Evolutionary conservation across 2,888 invertebrate genomes (phyloP), one percentile per base, ranked within the genome.

Genomic region (Cistogaster globosa): DNA sequence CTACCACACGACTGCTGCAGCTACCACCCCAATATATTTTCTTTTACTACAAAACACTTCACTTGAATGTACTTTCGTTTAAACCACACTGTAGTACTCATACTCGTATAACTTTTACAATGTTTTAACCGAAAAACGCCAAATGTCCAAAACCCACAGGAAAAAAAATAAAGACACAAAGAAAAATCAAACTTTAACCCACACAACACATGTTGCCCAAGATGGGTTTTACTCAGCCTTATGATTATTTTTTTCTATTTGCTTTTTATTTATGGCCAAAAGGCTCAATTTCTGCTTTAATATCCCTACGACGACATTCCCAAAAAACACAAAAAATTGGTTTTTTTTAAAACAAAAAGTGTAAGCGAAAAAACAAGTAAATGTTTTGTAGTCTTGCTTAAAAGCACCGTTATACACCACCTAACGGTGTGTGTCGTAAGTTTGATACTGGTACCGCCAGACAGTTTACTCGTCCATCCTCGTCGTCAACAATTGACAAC

Each of bases 401-500:
- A 75, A 87, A 88, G 88, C 88, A 85, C 85, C 85, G 85, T 82
- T 85, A 75, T 85, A 76, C 85, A 90, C 90, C 90, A 90, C 90
- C 91, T 90, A 90, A 89, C 90, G 91, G 90, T 89, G 88, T 90
- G 90, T 90, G 90, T 90, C 90, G 89, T 88, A 90, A 88, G 88
- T 91, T 90, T 90, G 89, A 89, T 89, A 91, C 91, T 91, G 90
- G 87, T 86, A 86, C 83, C 86, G 80, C 83, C 84, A 80, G 83
- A 86, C 80, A 63, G 72, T 57, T 74, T 82, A 68, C 82, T 83
- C 85, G 84, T 83, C 62, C 79, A 74, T 74, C 68, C 75, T 77
- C 83, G 80, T 69, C 75, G 69, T 63, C 71, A 79, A 67, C 84
- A 48, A 42, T 63, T 78, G 71, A 36, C 65, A 67, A 58, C 58